Percentiles rank a stretch among this genome's conserved stretches.
phyloP scores from a whole-genome alignment of 1,140 invertebrate species.

The Popillia japonica region DNA sequence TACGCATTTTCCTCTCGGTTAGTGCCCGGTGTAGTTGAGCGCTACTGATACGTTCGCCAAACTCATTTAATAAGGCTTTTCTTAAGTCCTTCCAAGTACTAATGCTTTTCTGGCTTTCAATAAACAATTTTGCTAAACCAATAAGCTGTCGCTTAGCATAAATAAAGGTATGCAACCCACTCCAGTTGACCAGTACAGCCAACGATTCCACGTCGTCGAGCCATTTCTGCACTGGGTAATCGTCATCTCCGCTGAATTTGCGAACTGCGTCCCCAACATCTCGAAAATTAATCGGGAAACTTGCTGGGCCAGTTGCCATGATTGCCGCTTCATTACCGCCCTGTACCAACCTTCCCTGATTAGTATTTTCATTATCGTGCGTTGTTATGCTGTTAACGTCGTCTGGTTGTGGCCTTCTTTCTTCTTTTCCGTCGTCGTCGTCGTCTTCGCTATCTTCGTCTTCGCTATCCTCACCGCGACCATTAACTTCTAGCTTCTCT shows the following conservation, averaged over 20 bases:
- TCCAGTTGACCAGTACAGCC: background rate
- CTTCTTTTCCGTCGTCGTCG: background rate
- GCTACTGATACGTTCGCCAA: no score
- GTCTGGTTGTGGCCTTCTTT: background rate
- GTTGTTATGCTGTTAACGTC: no score
- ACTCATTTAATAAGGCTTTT: no score
- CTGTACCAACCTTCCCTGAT: background rate
- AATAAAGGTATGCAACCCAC: background rate
- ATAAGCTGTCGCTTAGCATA: background rate
- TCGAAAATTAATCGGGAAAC: background rate
- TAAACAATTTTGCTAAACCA: background rate
- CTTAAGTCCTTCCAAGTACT: no score
- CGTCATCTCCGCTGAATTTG: background rate
- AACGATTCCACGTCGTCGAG: background rate
- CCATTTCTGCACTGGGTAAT: background rate
- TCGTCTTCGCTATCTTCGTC: background rate
- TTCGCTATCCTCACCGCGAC: no score
- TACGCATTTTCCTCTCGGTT: no score
- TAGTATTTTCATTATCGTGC: no score
- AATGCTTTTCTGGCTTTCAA: background rate
- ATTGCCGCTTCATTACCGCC: background rate
- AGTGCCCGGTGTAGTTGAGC: no score
- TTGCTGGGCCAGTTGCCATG: background rate
- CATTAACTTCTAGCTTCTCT: no score
- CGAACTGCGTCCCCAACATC: background rate